Conservation (phyloP, 2,113 vertebrate species). For the Phodopus roborovskii region DNA sequence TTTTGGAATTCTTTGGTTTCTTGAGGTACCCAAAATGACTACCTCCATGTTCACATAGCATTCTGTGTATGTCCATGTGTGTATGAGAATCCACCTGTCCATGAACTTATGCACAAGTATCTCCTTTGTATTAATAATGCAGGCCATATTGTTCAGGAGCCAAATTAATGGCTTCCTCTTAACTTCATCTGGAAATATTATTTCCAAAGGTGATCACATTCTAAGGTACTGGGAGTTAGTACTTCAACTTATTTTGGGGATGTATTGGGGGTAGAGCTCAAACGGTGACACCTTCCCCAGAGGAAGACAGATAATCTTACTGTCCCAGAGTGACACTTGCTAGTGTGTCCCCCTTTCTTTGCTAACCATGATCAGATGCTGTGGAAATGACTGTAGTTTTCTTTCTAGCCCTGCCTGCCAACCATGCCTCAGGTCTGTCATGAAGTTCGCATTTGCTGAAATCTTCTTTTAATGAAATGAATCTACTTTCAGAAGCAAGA, state of each 20-base stretch:
- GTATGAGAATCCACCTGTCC: background rate
- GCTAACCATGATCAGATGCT: background rate
- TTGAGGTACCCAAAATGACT: background rate
- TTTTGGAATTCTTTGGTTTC: background rate
- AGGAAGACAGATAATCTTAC: background rate
- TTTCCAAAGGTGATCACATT: background rate
- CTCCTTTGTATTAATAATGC: background rate
- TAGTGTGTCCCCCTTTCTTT: background rate
- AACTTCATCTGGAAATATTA: background rate
- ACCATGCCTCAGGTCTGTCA: background rate
- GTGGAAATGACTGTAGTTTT: slow-evolving; percentile 25
- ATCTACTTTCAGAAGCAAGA: slow-evolving; percentile 19
- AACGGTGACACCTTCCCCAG: background rate
- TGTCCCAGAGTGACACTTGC: background rate
- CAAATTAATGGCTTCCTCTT: background rate
- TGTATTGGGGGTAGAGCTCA: background rate
- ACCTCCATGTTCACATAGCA: background rate
- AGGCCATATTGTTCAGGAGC: background rate
- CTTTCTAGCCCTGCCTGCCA: background rate
- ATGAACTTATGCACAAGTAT: background rate
- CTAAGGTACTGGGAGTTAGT: background rate
- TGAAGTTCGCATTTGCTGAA: slow-evolving; percentile 46
- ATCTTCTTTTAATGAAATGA: slow-evolving; percentile 32
- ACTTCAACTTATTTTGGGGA: background rate
- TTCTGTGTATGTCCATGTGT: background rate